These are phyloP conservation scores for Drosophila persimilis DNA, from an alignment of 1,140 invertebrate genomes.

Conservation along the genomic window DNA sequence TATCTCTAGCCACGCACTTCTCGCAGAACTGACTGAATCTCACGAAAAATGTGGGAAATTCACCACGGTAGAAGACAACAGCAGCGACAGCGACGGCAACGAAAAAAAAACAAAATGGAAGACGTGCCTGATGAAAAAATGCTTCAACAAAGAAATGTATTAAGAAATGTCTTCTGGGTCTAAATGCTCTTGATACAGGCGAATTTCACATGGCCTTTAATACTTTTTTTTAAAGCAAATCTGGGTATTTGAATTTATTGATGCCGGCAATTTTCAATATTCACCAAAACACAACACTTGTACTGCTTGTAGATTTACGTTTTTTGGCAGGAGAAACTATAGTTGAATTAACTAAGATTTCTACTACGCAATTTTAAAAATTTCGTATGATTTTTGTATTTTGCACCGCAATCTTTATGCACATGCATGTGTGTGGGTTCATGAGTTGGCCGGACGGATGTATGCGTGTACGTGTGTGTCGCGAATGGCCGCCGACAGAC, in stretches of 20 bases:
- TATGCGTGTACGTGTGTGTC: conserved; percentile 37
- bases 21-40: conserved; percentile 61
- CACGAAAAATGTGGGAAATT: conserved; percentile 65
- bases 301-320: conserved; percentile 1
- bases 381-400: conserved; percentile 78
- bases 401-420: conserved; percentile 72
- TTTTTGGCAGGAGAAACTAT: conserved; percentile 2
- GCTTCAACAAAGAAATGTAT: conserved; percentile 70
- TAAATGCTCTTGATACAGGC: conserved; percentile 25
- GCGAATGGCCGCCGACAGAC: conserved; percentile 63
- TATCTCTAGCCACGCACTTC: neutral
- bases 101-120: conserved; percentile 77
- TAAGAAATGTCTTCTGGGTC: conserved; percentile 53
- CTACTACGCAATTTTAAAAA: conserved; percentile 76
- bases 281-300: conserved; percentile 18
- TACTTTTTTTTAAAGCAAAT: neutral
- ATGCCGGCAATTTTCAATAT: conserved; percentile 25
- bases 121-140: conserved; percentile 69
- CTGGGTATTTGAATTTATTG: neutral
- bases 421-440: conserved; percentile 39
- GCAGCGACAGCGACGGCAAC: conserved; percentile 43
- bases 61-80: conserved; percentile 64
- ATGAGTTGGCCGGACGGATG: conserved; percentile 31
- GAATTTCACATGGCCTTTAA: conserved; percentile 31
- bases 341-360: conserved; percentile 33